Percentiles rank a stretch among this genome's conserved stretches.
Evolutionary conservation across 2,888 invertebrate genomes (phyloP).

Genomic region (Amaurobius ferox): DNA sequence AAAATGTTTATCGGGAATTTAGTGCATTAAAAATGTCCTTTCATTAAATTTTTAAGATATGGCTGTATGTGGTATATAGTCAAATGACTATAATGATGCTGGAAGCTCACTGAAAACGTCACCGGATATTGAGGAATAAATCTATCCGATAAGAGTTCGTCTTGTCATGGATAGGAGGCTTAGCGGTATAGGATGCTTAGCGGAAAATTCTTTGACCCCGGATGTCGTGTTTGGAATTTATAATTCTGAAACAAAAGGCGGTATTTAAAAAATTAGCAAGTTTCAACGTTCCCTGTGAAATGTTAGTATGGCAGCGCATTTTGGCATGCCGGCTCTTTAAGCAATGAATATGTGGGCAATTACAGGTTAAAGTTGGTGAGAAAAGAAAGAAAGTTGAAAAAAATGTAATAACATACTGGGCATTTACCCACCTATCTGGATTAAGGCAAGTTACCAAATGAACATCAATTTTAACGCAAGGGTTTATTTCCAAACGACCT

Average conservation of each 20-base stretch:
- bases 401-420: too few species aligned
- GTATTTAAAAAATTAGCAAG: conserved; percentile 6
- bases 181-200: background rate
- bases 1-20: conserved; percentile 11
- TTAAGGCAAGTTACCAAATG: too few species aligned
- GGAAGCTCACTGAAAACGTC: conserved; percentile 1
- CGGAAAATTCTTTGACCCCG: conserved; percentile 20
- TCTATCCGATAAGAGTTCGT: conserved; percentile 4
- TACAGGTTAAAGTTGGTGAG: background rate
- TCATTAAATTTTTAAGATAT: conserved; percentile 11
- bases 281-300: background rate
- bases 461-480: too few species aligned
- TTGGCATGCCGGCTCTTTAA: background rate
- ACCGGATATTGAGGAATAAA: background rate
- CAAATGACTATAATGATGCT: background rate
- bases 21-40: conserved; percentile 9
- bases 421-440: too few species aligned
- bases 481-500: too few species aligned
- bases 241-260: conserved; percentile 11
- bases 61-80: background rate
- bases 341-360: conserved; percentile 1
- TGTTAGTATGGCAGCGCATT: background rate
- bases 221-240: conserved; percentile 18
- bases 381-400: background rate
- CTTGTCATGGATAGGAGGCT: conserved; percentile 14